Evolutionary conservation across 2,888 invertebrate genomes (phyloP), one percentile per base, ranked within the genome.

Genomic region (Gastracanthus pulcherrimus): DNA sequence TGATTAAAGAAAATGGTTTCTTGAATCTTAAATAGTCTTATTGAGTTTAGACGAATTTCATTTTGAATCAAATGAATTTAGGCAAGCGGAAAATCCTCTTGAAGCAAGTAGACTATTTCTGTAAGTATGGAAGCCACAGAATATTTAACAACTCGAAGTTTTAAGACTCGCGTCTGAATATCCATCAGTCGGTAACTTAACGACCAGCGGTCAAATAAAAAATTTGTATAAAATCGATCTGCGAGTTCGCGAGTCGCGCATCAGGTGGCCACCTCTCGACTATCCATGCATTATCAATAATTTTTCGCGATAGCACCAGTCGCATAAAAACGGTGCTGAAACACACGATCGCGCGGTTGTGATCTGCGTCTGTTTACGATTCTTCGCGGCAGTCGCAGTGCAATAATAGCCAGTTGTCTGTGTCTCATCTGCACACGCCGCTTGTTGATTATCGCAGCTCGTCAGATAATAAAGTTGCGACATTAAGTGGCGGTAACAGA

Each of bases 151-250:
- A n/a, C n/a, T n/a, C n/a, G n/a, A n/a, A n/a, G n/a, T n/a, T n/a
- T n/a, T 23, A 66, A 41, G 26, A 41, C 13, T n/a, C 2, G 4
- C 6, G 1, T 36, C 23, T 36, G 55, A 36, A 0, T 34, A 74
- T 62, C 62, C 74, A 74, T 13, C 74, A 34, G 74, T 74, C 23
- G 74, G 48, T 64, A 74, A 74, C 6, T n/a, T n/a, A n/a, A n/a
- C n/a, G n/a, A n/a, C n/a, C n/a, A n/a, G n/a, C n/a, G n/a, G n/a
- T n/a, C n/a, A n/a, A n/a, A n/a, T n/a, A n/a, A n/a, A n/a, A n/a
- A n/a, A n/a, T 9, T 13, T 45, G 3, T 19, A 9, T 41, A 13
- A 13, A 48, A 7, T 62, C 13, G 6, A 45, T 13, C 11, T 13
- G 3, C 4, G 34, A 55, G 26, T 62, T 77, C 3, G n/a, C 7